Percentiles rank a stretch among this genome's conserved stretches.
Conservation (phyloP, 2,888 invertebrate species). For the Lithophane ornitopus region DNA sequence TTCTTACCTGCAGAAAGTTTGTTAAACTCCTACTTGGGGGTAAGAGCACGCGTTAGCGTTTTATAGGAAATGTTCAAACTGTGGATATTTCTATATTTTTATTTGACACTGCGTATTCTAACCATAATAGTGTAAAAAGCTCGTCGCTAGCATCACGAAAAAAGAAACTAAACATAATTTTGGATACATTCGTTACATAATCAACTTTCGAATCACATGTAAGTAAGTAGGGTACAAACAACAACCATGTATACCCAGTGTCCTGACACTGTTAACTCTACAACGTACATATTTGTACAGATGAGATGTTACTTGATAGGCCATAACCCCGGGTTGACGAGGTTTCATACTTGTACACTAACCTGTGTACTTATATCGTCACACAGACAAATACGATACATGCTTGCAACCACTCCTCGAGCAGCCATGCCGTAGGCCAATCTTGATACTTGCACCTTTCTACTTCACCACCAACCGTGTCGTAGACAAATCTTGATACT, state of each 20-base stretch:
- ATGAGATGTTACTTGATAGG: conserved; percentile 30
- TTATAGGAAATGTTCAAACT: neutral
- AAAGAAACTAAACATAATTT: neutral
- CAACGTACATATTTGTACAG: conserved; percentile 36
- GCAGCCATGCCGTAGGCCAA: neutral
- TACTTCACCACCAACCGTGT: neutral
- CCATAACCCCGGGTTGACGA: neutral
- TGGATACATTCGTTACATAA: neutral
- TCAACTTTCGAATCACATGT: neutral
- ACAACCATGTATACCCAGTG: neutral
- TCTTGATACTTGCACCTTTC: conserved; percentile 5
- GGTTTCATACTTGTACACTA: conserved; percentile 28
- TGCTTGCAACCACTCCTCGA: neutral
- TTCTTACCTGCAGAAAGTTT: neutral
- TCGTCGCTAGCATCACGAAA: neutral
- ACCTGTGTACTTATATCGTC: neutral
- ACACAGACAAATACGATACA: neutral
- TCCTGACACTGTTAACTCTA: conserved; percentile 28
- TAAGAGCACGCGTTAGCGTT: neutral
- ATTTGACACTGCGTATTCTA: neutral
- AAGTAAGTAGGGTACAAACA: neutral
- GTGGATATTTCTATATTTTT: neutral
- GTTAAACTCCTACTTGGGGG: neutral
- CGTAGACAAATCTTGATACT: conserved; percentile 26
- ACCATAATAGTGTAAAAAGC: neutral